Evolutionary conservation across 2,113 vertebrate genomes (phyloP).

Genomic region (Nannobrachium achirus): DNA sequence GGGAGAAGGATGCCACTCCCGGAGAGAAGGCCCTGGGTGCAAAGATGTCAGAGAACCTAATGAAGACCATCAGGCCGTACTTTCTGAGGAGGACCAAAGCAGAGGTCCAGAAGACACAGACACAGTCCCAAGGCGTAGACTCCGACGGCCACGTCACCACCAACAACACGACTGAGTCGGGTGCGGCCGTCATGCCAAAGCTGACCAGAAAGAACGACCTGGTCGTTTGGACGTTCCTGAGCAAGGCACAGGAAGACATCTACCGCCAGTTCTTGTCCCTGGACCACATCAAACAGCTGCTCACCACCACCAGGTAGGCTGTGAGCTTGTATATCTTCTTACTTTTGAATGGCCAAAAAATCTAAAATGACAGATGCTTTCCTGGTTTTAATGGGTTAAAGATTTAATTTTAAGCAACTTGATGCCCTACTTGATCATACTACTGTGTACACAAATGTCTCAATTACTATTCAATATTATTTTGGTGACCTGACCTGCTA

Average conservation of each 20-base stretch:
- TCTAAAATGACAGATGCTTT: no score
- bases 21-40: constrained; percentile 90
- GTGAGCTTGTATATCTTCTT: no score
- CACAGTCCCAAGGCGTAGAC: neutral
- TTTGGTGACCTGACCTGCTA: no score
- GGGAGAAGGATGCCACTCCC: constrained; percentile 91
- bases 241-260: constrained; percentile 89
- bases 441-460: no score
- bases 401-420: no score
- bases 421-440: no score
- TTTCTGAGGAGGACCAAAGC: constrained; percentile 93
- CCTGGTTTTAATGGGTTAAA: no score
- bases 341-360: no score
- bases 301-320: constrained; percentile 82
- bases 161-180: neutral
- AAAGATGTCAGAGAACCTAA: constrained; percentile 93
- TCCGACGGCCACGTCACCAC: constrained; percentile 32
- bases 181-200: constrained; percentile 79
- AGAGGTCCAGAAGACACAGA: constrained; percentile 81
- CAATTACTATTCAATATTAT: no score
- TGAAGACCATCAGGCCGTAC: constrained; percentile 88
- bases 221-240: constrained; percentile 93
- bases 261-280: constrained; percentile 91
- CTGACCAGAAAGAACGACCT: constrained; percentile 94
- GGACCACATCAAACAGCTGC: constrained; percentile 90